Conservation (phyloP, 64 coral and sea anemone species). For the Catalaphyllia jardinei region DNA sequence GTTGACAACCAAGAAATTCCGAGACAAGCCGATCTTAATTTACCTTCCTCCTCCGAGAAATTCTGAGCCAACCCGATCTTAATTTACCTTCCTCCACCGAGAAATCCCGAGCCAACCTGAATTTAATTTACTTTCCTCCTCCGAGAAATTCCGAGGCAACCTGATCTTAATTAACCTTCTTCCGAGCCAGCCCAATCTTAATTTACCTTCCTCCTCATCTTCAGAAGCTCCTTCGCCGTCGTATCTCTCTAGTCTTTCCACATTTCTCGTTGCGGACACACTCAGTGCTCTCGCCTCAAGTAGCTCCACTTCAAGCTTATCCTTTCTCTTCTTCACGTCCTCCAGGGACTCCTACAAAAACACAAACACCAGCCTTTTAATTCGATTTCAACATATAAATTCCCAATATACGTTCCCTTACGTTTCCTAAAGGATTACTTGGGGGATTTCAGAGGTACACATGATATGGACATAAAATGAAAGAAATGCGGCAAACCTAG, state of each 20-base stretch:
- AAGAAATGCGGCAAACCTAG: not conserved
- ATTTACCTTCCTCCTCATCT: slow-evolving; percentile 79
- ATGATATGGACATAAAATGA: not conserved
- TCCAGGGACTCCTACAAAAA: slow-evolving; percentile 79
- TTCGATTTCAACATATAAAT: not conserved
- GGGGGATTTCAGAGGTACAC: not conserved
- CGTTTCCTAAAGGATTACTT: not conserved
- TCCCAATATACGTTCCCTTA: not conserved
- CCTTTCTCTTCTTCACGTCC: slow-evolving; percentile 89
- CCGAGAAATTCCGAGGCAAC: too few relatives aligned
- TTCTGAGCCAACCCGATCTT: too few relatives aligned
- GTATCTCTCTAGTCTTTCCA: slow-evolving; percentile 71
- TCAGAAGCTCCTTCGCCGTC: slow-evolving; percentile 90
- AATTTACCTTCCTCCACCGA: too few relatives aligned
- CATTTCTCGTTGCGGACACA: slow-evolving; percentile 68
- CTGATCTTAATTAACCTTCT: too few relatives aligned
- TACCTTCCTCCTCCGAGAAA: too few relatives aligned
- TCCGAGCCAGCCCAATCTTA: not conserved
- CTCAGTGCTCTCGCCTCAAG: slow-evolving; percentile 71
- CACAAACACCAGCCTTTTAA: not conserved
- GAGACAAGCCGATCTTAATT: not conserved
- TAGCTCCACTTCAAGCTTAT: slow-evolving; percentile 68
- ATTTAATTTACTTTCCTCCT: too few relatives aligned
- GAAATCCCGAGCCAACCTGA: too few relatives aligned
- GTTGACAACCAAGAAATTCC: too few relatives aligned